Base-by-base conservation (phyloP, 2,797 vertebrate species). In the Tenualosa thibaudeaui region DNA sequence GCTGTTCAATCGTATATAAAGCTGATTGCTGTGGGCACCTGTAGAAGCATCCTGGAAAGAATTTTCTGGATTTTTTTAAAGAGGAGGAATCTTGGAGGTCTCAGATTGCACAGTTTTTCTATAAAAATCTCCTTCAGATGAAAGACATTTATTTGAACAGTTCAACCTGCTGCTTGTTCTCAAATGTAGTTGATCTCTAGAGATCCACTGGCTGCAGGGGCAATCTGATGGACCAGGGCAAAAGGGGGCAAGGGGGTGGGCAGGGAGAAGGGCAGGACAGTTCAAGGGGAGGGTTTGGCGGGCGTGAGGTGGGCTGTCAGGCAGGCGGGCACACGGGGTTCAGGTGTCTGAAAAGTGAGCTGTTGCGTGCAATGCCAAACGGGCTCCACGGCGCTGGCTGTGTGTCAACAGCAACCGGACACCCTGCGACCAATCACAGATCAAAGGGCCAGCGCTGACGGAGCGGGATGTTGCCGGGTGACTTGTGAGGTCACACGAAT, bases 311-410 rank as follows among this genome's bases (percentile, higher is more conserved):
- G 17, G 71, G 17, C 19, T 8, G 40, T 40, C 13, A 40, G 71
- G 37, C 6, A 22, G 68, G 31, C 15, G 31, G 65, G 71, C 71
- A 78, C 71, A 78, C 37, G 37, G 17, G 17, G 40, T 40, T 93
- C 89, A 40, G 88, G 92, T 92, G 91, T 92, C 92, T 60, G 91
- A 91, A 92, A 92, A 88, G 84, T n/a, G 89, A 93, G 91, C 85
- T 2, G 87, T 85, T 78, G 86, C 89, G 88, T 86, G 88, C 87
- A 83, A 60, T 26, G 83, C 71, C 40, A 43, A 78, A 40, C 17
- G 17, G 37, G 17, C 85, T 89, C 84, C 0, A 60, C 60, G 43
- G 62, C 54, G 81, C 90, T 85, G 85, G 87, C 81, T 81, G 49
- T 1, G 15, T 89, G 91, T 90, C 85, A 84, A 92, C 88, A 86